Evolutionary conservation across 2,888 invertebrate genomes (phyloP).

Genomic region (Biston stratarius): DNA sequence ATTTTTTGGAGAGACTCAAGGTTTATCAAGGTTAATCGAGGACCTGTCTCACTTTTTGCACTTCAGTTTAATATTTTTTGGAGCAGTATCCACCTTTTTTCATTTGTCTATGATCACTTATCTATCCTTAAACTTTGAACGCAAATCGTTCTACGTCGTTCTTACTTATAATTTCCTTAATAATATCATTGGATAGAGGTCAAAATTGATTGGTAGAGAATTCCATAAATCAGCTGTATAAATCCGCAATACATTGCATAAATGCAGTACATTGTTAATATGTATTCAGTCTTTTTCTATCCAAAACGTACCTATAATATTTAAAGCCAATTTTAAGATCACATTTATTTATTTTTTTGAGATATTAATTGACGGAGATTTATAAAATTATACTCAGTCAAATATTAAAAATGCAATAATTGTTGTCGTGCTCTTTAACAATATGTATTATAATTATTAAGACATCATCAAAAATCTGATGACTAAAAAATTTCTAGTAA

Average conservation of each 20-base stretch:
- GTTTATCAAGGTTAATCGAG: not conserved
- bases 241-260: conserved; percentile 9
- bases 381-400: not conserved
- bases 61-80: not conserved
- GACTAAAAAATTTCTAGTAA: too few relatives aligned
- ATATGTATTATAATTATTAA: not conserved
- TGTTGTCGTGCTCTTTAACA: not conserved
- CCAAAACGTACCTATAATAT: conserved; percentile 21
- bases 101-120: not conserved
- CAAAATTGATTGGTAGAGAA: conserved; percentile 7
- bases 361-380: conserved; percentile 8
- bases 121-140: not conserved
- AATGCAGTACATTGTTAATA: conserved; percentile 42
- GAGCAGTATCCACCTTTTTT: not conserved
- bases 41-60: not conserved
- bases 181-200: not conserved
- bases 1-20: too few relatives aligned
- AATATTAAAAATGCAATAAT: not conserved
- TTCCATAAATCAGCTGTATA: not conserved
- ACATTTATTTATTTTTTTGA: conserved; percentile 20
- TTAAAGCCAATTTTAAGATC: conserved; percentile 44
- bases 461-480: too few relatives aligned
- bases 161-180: not conserved
- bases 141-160: not conserved
- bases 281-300: conserved; percentile 47